Conservation (phyloP, 2,113 vertebrate species). For the Pseudopipra pipra region DNA sequence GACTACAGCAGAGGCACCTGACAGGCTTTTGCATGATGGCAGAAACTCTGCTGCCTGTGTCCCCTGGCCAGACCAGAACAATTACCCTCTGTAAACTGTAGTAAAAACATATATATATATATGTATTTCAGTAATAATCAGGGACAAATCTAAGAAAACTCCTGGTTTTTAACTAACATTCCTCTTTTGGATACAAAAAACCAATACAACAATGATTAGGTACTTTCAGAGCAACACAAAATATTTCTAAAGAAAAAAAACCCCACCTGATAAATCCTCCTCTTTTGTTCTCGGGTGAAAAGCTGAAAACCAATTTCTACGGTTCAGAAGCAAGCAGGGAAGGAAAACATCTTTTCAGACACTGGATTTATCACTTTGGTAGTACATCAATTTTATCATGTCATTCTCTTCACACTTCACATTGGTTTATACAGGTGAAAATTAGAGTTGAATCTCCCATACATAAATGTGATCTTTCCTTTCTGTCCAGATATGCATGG, state of each 20-base stretch:
- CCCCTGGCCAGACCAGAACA: not conserved
- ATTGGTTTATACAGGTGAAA: constrained; percentile 64
- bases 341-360: constrained; percentile 60
- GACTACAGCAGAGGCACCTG: not conserved
- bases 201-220: not conserved
- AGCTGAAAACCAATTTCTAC: constrained; percentile 53
- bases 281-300: not conserved
- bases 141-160: not conserved
- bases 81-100: not conserved
- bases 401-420: constrained; percentile 60
- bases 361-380: constrained; percentile 57
- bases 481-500: not conserved
- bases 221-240: not conserved
- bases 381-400: constrained; percentile 63
- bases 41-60: not conserved
- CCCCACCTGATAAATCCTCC: not conserved
- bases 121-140: not conserved
- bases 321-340: constrained; percentile 43
- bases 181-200: not conserved
- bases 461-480: constrained; percentile 4
- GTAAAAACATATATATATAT: not conserved
- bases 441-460: constrained; percentile 48
- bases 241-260: not conserved
- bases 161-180: not conserved
- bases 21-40: not conserved